Base-by-base conservation (phyloP, 2,888 invertebrate genomes). In the Rhagonycha lutea region DNA sequence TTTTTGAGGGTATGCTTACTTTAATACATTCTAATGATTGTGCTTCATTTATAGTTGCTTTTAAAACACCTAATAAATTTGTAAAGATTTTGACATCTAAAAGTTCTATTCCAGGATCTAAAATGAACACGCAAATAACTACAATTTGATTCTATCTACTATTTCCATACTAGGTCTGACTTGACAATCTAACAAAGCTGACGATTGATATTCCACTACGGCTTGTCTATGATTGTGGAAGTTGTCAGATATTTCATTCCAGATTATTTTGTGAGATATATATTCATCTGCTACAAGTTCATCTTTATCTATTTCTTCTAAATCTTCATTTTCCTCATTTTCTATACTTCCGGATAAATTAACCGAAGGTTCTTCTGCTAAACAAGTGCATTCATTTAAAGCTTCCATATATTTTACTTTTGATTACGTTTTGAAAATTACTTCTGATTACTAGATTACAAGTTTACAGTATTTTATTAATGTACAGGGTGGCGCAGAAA, bases 51-150 rank as follows among this genome's bases (percentile, higher is more conserved):
- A 85, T 63, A 5, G 81, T 82, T 47, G 76, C 79, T 74, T 84
- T 81, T n/a, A 86, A 78, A 10, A 84, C 83, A 5, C 83, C 82
- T 8, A 83, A 78, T 12, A 86, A 76, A 62, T 78, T 70, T 0
- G 82, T 81, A 73, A 85, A 84, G 26, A 85, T 75, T 61, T 83
- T 77, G 68, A 80, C 78, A 67, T 85, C 82, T 60, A 86, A 77
- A 76, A 82, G 85, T n/a, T 78, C 70, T 26, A 80, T 72, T 12
- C 79, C 75, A 14, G 80, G 81, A 80, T 80, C 81, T 72, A 14
- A 78, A 72, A 67, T 61, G 70, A 70, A 18, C 62, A 70, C 73
- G 69, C 60, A 60, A 28, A 32, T 68, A 32, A 14, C 1, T 14
- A 32, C n/a, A 47, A 23, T 26, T 69, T 47, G 18, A 73, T 14